Evolutionary conservation across 2,113 vertebrate genomes (phyloP).

Genomic region (Puntigrus tetrazona): DNA sequence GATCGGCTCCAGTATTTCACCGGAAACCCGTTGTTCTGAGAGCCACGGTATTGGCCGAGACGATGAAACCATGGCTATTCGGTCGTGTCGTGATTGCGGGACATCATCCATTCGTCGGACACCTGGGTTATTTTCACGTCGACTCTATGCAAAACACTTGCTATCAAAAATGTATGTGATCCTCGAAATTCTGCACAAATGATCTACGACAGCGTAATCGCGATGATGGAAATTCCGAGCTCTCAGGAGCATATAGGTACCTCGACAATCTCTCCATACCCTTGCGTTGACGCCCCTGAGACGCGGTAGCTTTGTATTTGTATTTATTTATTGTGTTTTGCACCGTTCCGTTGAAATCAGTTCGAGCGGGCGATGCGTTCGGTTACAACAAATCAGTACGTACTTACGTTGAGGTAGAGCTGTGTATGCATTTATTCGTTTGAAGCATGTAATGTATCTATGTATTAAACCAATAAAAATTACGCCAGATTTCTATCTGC

Average conservation of each 20-base stretch:
- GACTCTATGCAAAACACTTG: conserved; percentile 63
- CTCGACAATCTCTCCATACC: conserved; percentile 60
- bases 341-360: conserved; percentile 47
- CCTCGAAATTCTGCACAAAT: conserved; percentile 42
- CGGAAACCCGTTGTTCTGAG: conserved; percentile 96
- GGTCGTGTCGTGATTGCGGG: conserved; percentile 42
- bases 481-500: conserved; percentile 6
- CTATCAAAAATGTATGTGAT: conserved; percentile 43
- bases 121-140: conserved; percentile 33
- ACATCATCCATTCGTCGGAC: conserved; percentile 42
- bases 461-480: conserved; percentile 65
- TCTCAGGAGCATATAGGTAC: conserved; percentile 44
- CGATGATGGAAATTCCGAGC: conserved; percentile 28
- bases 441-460: conserved; percentile 74
- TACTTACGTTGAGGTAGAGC: conserved; percentile 65
- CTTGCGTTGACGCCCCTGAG: conserved; percentile 50
- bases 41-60: conserved; percentile 34
- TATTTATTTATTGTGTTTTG: conserved; percentile 69
- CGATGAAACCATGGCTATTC: conserved; percentile 45
- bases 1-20: conserved; percentile 98
- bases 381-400: conserved; percentile 58
- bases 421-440: conserved; percentile 68
- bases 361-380: conserved; percentile 44
- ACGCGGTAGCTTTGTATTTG: conserved; percentile 54
- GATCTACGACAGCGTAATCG: conserved; percentile 35